These are phyloP conservation scores for Drepanosiphum platanoidis DNA, from an alignment of 2,888 invertebrate species.

Conservation along the genomic window DNA sequence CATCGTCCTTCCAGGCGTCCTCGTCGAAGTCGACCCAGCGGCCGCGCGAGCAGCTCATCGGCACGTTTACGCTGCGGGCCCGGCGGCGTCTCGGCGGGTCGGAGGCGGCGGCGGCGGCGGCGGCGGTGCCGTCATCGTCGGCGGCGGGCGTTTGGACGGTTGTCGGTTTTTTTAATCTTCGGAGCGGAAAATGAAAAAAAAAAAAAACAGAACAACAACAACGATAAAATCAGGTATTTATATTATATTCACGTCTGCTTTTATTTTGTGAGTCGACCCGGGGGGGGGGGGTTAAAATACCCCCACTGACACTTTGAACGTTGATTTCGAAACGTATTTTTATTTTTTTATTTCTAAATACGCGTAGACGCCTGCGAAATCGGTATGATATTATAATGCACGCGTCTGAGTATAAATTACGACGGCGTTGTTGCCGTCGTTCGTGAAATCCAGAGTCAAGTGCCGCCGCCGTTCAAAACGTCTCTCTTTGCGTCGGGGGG, in stretches of 20 bases:
- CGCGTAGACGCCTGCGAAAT: too few species aligned
- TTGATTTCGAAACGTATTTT: too few species aligned
- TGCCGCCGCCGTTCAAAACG: background rate
- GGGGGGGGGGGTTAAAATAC: too few species aligned
- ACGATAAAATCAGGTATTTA: background rate
- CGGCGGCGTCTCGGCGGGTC: conserved; percentile 29
- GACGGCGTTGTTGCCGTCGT: background rate
- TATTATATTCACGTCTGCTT: too few species aligned
- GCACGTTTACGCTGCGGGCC: conserved; percentile 61
- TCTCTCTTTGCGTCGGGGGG: too few species aligned
- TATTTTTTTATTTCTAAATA: too few species aligned
- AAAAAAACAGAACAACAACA: background rate
- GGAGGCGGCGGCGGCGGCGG: background rate
- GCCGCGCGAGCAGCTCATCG: conserved; percentile 64
- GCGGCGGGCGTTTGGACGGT: background rate
- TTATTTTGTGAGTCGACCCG: too few species aligned
- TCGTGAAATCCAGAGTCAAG: background rate
- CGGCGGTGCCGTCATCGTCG: background rate
- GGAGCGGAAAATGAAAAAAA: background rate
- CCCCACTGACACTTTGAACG: too few species aligned
- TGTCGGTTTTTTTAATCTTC: background rate
- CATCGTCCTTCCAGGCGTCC: conserved; percentile 65
- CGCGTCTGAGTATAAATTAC: background rate
- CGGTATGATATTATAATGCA: too few species aligned
- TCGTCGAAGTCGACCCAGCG: conserved; percentile 91